Base-by-base conservation (phyloP, 2,888 invertebrate species). In the Omphaloscelis lunosa region DNA sequence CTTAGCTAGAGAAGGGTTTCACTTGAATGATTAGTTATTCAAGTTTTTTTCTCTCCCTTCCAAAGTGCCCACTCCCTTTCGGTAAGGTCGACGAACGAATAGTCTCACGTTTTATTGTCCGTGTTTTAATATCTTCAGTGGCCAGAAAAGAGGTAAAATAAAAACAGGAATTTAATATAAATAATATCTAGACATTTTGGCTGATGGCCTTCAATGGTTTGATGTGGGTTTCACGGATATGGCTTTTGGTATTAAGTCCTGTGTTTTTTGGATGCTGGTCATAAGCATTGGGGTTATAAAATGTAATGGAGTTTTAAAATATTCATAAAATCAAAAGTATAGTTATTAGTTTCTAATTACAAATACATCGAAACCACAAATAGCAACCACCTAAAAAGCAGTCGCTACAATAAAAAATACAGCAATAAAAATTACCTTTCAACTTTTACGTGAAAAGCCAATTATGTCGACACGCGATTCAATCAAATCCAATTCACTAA, bases 391-490 rank as follows among this genome's bases (percentile, higher is more conserved):
- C 5, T 41, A 58, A 71, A 85, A 68, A 34, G 15, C 59, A 58
- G 56, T 17, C 15, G 17, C 70, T 66, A 65, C 45, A 53, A 74
- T 58, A 66, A 83, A 78, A 80, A 80, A 77, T 70, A 78, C 56
- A 85, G 83, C 83, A 83, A 77, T 83, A 79, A 83, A 80, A 86
- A 86, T 86, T 92, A 92, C 91, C 91, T 90, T 90, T 87, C 71
- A 87, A 88, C 85, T 86, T 89, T 86, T 85, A 89, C 89, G 86
- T 87, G 86, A 84, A 89, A 82, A 85, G 78, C 85, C 83, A 87
- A 89, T 90, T 87, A 90, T 74, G 83, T 82, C 74, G 83, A 87
- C 91, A 90, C 91, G 89, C 90, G 86, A 90, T 88, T 90, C 80
- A 90, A 86, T 90, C 89, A 89, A 90, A 88, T 88, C 82, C 89